phyloP scores from a whole-genome alignment of 2,797 vertebrate genomes.

The Dromococcyx pavoninus region DNA sequence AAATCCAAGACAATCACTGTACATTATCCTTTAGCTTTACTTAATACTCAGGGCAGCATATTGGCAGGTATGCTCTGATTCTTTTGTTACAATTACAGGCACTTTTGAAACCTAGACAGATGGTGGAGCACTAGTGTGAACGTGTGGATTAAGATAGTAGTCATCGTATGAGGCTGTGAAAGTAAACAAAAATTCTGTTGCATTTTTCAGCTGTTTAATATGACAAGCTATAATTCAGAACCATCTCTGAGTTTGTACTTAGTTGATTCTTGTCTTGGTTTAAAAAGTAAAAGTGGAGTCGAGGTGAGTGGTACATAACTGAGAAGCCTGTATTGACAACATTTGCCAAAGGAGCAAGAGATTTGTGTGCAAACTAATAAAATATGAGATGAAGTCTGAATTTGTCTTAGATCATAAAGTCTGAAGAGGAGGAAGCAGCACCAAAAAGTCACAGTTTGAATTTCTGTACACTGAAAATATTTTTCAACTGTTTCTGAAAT shows the following conservation, averaged over 20 bases:
- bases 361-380: neutral
- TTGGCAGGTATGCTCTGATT: neutral
- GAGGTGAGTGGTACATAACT: neutral
- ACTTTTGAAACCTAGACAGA: neutral
- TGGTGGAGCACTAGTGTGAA: neutral
- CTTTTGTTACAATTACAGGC: neutral
- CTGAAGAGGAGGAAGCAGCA: neutral
- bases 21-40: neutral
- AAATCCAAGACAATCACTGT: slow-evolving; percentile 1
- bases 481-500: neutral
- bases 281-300: neutral
- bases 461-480: neutral
- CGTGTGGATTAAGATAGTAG: neutral
- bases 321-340: neutral
- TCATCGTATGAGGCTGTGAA: neutral
- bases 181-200: neutral
- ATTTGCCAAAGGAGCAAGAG: neutral
- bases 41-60: neutral
- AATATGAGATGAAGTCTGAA: neutral
- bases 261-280: neutral
- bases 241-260: neutral
- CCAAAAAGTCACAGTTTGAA: neutral
- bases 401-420: neutral
- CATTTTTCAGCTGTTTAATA: neutral
- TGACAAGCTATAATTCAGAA: neutral